phyloP scores from a whole-genome alignment of 2,113 vertebrate species.

The Cololabis saira region DNA sequence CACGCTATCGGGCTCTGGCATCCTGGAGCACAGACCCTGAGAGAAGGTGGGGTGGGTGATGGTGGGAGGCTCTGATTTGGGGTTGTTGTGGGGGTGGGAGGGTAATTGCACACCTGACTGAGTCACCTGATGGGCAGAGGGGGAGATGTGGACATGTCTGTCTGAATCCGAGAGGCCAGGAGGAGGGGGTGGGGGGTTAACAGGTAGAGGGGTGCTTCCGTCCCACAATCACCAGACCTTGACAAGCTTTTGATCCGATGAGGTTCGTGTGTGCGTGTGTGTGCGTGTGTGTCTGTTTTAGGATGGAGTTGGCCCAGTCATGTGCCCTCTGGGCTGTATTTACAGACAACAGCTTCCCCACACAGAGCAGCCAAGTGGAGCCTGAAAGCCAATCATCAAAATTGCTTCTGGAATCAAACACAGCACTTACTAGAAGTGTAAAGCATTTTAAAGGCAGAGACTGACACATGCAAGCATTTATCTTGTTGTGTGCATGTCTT shows the following conservation, averaged over 20 bases:
- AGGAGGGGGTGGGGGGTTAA: conserved; percentile 8
- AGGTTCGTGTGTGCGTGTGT: conserved; percentile 34
- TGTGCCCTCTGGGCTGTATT: conserved; percentile 66
- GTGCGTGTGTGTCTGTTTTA: conserved; percentile 33
- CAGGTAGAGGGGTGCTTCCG: conserved; percentile 57
- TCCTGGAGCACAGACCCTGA: conserved; percentile 60
- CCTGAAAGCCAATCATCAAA: conserved; percentile 68
- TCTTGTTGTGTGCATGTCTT: not conserved
- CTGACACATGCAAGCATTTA: conserved; percentile 14
- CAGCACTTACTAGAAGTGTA: conserved; percentile 6
- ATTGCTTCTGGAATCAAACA: conserved; percentile 54
- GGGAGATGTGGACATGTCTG: conserved; percentile 60
- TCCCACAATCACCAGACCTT: conserved; percentile 53
- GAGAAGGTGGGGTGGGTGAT: conserved; percentile 6
- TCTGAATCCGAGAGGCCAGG: conserved; percentile 54
- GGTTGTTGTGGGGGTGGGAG: conserved; percentile 19
- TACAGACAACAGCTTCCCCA: conserved; percentile 71
- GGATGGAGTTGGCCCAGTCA: conserved; percentile 58
- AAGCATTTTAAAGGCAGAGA: conserved; percentile 13
- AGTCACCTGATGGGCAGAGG: conserved; percentile 69
- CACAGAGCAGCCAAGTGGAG: conserved; percentile 62
- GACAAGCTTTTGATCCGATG: conserved; percentile 63
- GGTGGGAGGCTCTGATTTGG: conserved; percentile 30
- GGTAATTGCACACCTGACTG: conserved; percentile 72
- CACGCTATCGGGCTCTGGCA: conserved; percentile 68